Conservation (phyloP, 1,140 invertebrate species). For the Chironomus striatipennis region DNA sequence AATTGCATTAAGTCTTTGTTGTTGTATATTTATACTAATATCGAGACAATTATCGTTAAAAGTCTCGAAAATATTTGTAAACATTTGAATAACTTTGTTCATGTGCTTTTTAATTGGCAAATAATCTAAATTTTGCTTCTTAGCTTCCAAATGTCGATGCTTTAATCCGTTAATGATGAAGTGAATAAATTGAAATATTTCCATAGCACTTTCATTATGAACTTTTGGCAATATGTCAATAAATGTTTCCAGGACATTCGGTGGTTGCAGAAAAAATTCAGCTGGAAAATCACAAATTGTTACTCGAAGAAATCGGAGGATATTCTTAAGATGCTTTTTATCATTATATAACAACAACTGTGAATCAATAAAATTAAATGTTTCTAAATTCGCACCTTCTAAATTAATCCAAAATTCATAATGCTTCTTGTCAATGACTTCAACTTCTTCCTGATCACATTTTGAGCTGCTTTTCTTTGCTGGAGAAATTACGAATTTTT, state of each 20-base stretch:
- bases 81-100: not conserved
- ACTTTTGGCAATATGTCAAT: not conserved
- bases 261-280: not conserved
- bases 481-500: not conserved
- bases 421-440: not conserved
- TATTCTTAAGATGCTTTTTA: not conserved
- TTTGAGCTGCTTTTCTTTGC: not conserved
- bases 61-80: not conserved
- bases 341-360: not conserved
- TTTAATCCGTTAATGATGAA: constrained; percentile 1
- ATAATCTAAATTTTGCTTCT: not conserved
- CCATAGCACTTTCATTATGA: not conserved
- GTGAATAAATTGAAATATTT: not conserved
- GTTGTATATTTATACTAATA: not conserved
- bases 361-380: not conserved
- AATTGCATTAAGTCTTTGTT: not conserved
- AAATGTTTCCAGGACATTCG: not conserved
- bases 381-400: not conserved
- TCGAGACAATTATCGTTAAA: not conserved
- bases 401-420: not conserved
- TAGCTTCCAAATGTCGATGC: not conserved
- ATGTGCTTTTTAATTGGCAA: not conserved
- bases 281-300: not conserved
- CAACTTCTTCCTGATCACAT: not conserved
- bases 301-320: not conserved